Evolutionary conservation across 2,888 invertebrate genomes (phyloP).

Genomic region (Drosophila fulvimacula): DNA sequence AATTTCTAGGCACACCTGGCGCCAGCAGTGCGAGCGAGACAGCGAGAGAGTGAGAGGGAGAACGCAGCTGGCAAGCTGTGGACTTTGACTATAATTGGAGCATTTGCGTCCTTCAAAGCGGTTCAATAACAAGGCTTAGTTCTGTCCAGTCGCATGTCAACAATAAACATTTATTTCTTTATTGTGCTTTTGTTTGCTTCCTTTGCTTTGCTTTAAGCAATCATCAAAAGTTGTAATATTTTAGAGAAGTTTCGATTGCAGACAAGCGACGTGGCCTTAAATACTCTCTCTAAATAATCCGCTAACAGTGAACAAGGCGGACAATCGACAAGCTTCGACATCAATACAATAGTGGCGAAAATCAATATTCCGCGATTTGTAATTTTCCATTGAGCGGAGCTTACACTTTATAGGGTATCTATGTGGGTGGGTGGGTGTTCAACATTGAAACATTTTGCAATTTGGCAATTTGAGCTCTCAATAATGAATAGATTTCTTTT

Average conservation of each 20-base stretch:
- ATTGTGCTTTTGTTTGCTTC: neutral
- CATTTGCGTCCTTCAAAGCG: constrained; percentile 10
- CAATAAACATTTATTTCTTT: neutral
- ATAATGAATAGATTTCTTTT: too few species aligned
- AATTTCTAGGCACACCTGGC: constrained; percentile 14
- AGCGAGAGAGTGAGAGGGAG: neutral
- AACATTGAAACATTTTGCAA: neutral
- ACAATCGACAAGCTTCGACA: too few species aligned
- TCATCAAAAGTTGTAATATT: neutral
- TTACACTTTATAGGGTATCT: neutral
- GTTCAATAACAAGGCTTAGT: constrained; percentile 21
- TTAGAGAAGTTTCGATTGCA: neutral
- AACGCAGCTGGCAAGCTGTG: constrained; percentile 1
- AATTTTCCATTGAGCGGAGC: too few species aligned
- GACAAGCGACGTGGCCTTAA: neutral
- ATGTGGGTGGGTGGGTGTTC: too few species aligned
- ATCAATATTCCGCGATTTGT: neutral
- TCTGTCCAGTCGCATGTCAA: constrained; percentile 8
- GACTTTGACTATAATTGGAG: constrained; percentile 38
- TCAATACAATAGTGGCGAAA: neutral
- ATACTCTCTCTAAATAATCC: neutral
- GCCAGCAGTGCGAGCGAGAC: neutral
- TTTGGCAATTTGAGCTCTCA: too few species aligned
- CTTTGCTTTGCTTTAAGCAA: neutral
- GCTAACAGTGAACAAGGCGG: neutral